Evolutionary conservation across 1,140 invertebrate species (phyloP), one percentile per base, ranked within the genome.

Genomic region (Euschistus heros): DNA sequence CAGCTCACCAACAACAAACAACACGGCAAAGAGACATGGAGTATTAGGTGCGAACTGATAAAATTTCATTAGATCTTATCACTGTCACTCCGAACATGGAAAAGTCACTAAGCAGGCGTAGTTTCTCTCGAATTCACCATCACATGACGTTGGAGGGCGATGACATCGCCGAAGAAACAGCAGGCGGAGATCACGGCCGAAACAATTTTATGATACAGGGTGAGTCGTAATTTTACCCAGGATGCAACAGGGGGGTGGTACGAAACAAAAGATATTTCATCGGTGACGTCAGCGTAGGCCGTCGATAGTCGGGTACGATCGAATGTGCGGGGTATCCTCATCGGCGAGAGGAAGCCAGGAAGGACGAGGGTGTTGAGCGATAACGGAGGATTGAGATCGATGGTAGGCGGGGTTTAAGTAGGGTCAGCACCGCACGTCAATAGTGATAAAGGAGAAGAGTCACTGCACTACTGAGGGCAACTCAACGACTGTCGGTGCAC

Each of bases 221-320:
- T 62, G 46, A 63, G 27, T 67, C 66, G 46, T 68, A 60, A 65
- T 68, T 68, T 66, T 66, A 62, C 50, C 62, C 65, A 65, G 66
- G 63, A 69, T 69, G 65, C 68, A 69, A 69, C 68, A 69, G 65
- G 66, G 68, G 59, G 61, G 22, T 22, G 46, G 65, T 63, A 64
- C 66, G 65, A 69, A 69, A 69, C 68, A 69, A 69, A 69, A 67
- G 68, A 69, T 69, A 69, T 69, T 67, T 69, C 68, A 70, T 65
- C 62, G 59, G 30, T 66, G 60, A 65, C 66, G 54, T 61, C 64
- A 54, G 18, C 27, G 44, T 57, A 55, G 63, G 33, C 37, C 24
- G n/a, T 30, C 62, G 61, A 60, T 37, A 46, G n/a, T 26, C 26
- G 63, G 18, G 42, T 54, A 14, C 30, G 61, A 50, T 14, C 18